phyloP scores from a whole-genome alignment of 2,797 vertebrate species.

The Ataeniobius toweri region DNA sequence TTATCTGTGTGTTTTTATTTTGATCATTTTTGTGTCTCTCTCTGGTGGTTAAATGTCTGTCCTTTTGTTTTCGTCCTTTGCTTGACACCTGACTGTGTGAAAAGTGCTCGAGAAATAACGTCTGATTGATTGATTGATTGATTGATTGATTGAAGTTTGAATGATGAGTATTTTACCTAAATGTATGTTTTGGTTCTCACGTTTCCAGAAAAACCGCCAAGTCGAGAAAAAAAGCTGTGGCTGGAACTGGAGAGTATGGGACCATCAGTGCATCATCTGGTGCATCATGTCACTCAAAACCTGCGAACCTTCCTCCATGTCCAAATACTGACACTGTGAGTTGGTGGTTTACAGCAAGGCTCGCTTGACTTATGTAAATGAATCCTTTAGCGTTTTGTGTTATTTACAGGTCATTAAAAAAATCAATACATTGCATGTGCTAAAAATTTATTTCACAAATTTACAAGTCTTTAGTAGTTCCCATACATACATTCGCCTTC shows the following conservation, averaged over 20 bases:
- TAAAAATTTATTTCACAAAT: background rate
- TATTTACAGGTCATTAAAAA: background rate
- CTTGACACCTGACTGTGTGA: background rate
- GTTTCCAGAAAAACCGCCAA: conserved; percentile 89
- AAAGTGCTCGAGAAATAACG: background rate
- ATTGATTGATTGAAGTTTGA: background rate
- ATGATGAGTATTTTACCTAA: background rate
- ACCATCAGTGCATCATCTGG: conserved; percentile 58
- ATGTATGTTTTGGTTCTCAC: conserved; percentile 35
- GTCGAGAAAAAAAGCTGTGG: conserved; percentile 82
- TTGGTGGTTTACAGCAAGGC: background rate
- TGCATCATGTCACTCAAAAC: conserved; percentile 53
- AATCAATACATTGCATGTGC: background rate
- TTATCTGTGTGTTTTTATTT: too few relatives aligned
- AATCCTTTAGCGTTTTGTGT: background rate
- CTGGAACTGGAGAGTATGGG: conserved; percentile 59
- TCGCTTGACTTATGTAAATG: background rate
- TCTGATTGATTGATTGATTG: too few relatives aligned
- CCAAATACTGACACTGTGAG: conserved; percentile 74
- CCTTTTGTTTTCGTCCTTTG: background rate
- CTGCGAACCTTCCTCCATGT: conserved; percentile 43
- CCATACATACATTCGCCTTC: too few relatives aligned
- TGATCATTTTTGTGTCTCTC: too few relatives aligned
- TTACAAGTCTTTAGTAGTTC: too few relatives aligned
- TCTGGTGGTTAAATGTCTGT: background rate